phyloP scores from a whole-genome alignment of 2,797 vertebrate species.

The Yasuhikotakia modesta region DNA sequence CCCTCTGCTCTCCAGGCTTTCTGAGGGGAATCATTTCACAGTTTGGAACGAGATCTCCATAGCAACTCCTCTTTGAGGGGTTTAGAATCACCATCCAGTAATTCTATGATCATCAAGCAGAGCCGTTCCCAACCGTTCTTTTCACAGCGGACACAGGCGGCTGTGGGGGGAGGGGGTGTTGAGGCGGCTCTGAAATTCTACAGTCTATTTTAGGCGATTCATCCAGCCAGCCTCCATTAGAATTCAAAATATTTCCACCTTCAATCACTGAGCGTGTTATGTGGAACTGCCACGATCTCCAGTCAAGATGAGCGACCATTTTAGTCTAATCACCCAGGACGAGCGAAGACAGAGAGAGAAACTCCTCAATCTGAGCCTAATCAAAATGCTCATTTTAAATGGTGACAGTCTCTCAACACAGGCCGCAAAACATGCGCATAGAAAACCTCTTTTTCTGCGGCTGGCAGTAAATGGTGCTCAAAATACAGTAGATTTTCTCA shows the following conservation, averaged over 20 bases:
- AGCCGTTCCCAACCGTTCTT: slow-evolving; percentile 99
- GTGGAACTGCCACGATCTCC: slow-evolving; percentile 98
- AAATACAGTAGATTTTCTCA: slow-evolving; percentile 63
- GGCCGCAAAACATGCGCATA: slow-evolving; percentile 86
- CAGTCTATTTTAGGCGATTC: slow-evolving; percentile 99
- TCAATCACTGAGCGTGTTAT: slow-evolving; percentile 99
- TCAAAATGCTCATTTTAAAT: slow-evolving; percentile 99
- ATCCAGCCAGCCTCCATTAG: slow-evolving; percentile 98
- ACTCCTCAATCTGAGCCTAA: slow-evolving; percentile 95
- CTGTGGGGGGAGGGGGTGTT: slow-evolving; percentile 55
- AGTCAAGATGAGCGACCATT: slow-evolving; percentile 99
- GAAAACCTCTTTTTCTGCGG: slow-evolving; percentile 70
- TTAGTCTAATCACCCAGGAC: slow-evolving; percentile 99
- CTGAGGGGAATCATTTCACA: slow-evolving; percentile 99
- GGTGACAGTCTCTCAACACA: slow-evolving; percentile 93
- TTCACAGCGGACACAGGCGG: slow-evolving; percentile 97
- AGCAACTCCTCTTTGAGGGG: slow-evolving; percentile 99
- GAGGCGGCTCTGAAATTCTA: slow-evolving; percentile 96
- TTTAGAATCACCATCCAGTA: slow-evolving; percentile 99
- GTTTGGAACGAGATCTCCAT: slow-evolving; percentile 99
- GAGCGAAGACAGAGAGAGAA: slow-evolving; percentile 98
- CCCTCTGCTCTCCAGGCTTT: slow-evolving; percentile 99
- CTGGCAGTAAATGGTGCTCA: slow-evolving; percentile 70
- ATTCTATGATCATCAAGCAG: slow-evolving; percentile 99
- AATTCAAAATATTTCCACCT: slow-evolving; percentile 99